Conservation (phyloP, 1,140 invertebrate genomes). For the Microplitis mediator region DNA sequence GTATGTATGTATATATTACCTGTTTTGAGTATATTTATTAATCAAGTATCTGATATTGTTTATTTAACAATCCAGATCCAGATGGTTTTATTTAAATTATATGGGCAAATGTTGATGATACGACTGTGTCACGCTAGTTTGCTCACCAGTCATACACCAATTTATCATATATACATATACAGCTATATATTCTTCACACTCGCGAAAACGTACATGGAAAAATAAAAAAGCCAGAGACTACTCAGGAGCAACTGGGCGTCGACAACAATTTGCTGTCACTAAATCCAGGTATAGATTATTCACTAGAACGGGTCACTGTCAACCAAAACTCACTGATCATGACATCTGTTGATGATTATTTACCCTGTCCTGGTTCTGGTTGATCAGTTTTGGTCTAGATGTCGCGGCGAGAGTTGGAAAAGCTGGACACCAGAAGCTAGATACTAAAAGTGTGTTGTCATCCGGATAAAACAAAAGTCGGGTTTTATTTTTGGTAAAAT, state of each 20-base stretch:
- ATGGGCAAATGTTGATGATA: no score
- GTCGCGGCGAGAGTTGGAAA: not conserved
- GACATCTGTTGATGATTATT: not conserved
- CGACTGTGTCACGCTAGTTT: no score
- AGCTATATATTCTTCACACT: not conserved
- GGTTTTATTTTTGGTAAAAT: not conserved
- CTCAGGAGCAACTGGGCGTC: slow-evolving; percentile 56
- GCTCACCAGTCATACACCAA: no score
- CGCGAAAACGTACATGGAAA: slow-evolving; percentile 3
- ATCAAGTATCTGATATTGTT: no score
- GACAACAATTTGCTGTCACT: slow-evolving; percentile 43
- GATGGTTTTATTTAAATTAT: no score
- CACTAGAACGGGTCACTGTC: not conserved
- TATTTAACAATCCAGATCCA: no score
- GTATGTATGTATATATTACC: no score
- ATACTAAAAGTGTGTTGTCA: slow-evolving; percentile 26
- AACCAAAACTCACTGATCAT: not conserved
- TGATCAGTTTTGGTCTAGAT: not conserved
- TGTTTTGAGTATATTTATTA: no score
- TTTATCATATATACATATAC: not conserved
- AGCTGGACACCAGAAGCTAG: not conserved
- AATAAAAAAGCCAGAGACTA: slow-evolving; percentile 35
- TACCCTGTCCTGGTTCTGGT: no score
- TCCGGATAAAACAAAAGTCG: not conserved
- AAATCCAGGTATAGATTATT: slow-evolving; percentile 5